Conservation (phyloP, 2,888 invertebrate genomes). For the Tipula vernalis region DNA sequence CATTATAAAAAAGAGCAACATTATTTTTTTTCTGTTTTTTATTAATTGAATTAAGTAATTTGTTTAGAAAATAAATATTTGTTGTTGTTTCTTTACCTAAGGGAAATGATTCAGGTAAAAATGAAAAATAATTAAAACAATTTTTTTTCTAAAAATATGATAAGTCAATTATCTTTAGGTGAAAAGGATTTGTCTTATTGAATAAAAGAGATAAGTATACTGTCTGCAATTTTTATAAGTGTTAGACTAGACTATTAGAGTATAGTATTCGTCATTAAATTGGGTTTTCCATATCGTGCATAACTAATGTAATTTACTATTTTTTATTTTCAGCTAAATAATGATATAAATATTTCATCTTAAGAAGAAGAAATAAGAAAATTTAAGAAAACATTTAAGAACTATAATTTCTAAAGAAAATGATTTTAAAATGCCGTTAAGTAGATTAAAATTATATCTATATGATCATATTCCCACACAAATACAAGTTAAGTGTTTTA, state of each 20-base stretch:
- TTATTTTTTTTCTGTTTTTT: not conserved
- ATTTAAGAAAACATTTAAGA: not conserved
- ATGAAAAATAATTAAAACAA: not conserved
- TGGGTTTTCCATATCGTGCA: too few species aligned
- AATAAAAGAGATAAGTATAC: not conserved
- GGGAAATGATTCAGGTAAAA: not conserved
- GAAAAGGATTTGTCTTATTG: not conserved
- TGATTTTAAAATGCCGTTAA: not conserved
- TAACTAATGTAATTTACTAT: not conserved
- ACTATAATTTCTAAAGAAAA: not conserved
- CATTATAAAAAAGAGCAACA: not conserved
- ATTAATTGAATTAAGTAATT: not conserved
- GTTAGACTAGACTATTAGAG: too few species aligned
- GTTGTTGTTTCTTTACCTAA: not conserved
- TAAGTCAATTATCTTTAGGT: not conserved
- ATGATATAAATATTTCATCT: not conserved
- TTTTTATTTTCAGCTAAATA: not conserved
- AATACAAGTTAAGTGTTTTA: too few species aligned
- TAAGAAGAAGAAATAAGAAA: not conserved
- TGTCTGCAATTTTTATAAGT: too few species aligned
- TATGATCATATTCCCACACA: not conserved
- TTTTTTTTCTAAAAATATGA: not conserved
- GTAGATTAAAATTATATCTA: not conserved
- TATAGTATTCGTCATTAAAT: too few species aligned
- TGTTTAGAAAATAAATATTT: not conserved